Evolutionary conservation across 2,797 vertebrate species (phyloP), one percentile per base, ranked within the genome.

Genomic region (Neostethus bicornis): DNA sequence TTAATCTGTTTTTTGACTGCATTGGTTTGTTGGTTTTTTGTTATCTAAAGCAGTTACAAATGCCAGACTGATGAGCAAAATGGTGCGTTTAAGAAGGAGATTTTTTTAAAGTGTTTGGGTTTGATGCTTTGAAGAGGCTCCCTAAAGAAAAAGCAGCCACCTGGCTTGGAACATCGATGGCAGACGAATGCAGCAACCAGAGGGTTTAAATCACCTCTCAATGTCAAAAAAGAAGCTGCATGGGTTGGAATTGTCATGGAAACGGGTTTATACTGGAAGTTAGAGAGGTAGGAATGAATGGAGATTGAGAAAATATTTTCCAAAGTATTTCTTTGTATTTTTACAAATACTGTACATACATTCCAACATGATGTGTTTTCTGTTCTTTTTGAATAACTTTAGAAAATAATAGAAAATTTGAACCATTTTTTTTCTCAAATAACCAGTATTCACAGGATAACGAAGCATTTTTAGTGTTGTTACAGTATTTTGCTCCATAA

Each of bases 221-320:
- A 75, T 74, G 80, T 83, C 72, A 81, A 63, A 79, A 84, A 76
- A 81, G 70, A 79, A 80, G 74, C 73, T 62, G 73, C 77, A 68
- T 65, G 69, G 65, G 81, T 74, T 74, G 77, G 77, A n/a, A 89
- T 85, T 67, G 83, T 83, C 86, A 90, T 90, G 79, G 86, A 85
- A 89, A 90, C 86, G 71, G 75, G 78, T 72, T 44, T 66, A 57
- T 77, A 81, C 77, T 83, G n/a, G 45, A 75, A 75, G 81, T 77
- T 56, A 50, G 23, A 70, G 58, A 46, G 63, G 59, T 51, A 46
- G 31, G 50, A 66, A n/a, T 8, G 23, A 23, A 50, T 31, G 42
- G 63, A 34, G 23, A 57, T 43, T 12, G 29, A 52, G 34, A 34
- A 78, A 70, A 72, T 48, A 41, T 25, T 48, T 19, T 16, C 41